Conservation (phyloP, 1,140 invertebrate species). For the Branchinecta lynchi region DNA sequence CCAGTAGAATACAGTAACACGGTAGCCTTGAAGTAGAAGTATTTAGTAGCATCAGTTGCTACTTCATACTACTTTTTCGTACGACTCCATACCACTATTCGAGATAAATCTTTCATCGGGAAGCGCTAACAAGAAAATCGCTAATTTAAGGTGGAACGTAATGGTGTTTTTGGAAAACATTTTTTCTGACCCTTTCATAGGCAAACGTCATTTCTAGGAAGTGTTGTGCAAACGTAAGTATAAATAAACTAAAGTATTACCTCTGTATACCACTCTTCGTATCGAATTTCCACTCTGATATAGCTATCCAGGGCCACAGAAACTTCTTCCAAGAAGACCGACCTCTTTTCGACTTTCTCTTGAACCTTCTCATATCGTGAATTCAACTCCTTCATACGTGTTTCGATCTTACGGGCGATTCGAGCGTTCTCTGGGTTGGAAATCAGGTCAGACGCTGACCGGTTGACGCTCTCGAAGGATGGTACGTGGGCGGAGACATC, state of each 20-base stretch:
- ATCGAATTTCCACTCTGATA: constrained; percentile 44
- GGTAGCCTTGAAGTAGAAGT: too few species aligned
- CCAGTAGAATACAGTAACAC: too few species aligned
- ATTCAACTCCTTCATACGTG: constrained; percentile 68
- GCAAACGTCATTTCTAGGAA: too few species aligned
- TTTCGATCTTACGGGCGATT: constrained; percentile 74
- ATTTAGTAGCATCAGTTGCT: too few species aligned
- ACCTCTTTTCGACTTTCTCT: constrained; percentile 57
- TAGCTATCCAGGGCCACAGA: constrained; percentile 52
- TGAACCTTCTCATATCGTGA: constrained; percentile 63
- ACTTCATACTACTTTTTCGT: too few species aligned
- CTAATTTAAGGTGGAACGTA: too few species aligned
- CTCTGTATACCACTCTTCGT: constrained; percentile 52
- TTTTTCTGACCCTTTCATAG: too few species aligned
- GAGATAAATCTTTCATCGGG: too few species aligned
- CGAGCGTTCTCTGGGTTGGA: constrained; percentile 62
- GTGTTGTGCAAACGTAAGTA: too few species aligned
- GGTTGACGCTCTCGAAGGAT: constrained; percentile 62
- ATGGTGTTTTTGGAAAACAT: too few species aligned
- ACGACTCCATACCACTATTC: too few species aligned
- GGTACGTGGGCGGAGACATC: constrained; percentile 70
- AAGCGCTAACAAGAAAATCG: too few species aligned
- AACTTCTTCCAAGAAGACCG: constrained; percentile 65
- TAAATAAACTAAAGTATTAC: not conserved
- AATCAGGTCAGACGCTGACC: constrained; percentile 60